Percentiles rank a stretch among this genome's conserved stretches.
These are phyloP conservation scores for Aleiodes sp. DNA, from an alignment of 1,140 invertebrate genomes.

Conservation along the genomic window DNA sequence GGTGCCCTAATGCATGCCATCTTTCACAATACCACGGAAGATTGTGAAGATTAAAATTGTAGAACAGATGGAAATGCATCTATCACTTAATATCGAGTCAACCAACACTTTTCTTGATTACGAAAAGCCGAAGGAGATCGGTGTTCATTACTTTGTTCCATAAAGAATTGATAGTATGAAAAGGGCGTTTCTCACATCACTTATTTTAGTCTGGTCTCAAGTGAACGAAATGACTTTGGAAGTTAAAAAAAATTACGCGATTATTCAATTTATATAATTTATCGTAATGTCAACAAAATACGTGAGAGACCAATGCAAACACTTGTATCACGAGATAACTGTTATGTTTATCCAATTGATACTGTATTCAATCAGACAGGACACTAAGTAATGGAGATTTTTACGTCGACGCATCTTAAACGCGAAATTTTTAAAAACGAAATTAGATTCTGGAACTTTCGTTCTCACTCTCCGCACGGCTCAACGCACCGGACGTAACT, in stretches of 20 bases:
- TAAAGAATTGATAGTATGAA: too few species aligned
- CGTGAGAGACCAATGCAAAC: constrained; percentile 23
- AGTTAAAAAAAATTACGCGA: constrained; percentile 22
- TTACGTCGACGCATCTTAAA: neutral
- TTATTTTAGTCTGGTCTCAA: too few species aligned
- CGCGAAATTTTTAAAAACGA: too few species aligned
- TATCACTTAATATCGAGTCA: neutral
- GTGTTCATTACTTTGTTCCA: neutral
- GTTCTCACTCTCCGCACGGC: constrained; percentile 47
- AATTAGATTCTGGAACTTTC: too few species aligned
- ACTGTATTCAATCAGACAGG: neutral
- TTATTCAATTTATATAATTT: constrained; percentile 38
- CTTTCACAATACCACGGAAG: neutral
- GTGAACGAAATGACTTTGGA: too few species aligned
- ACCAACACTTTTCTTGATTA: neutral
- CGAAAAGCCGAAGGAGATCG: neutral
- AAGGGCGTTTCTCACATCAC: too few species aligned
- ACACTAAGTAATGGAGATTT: neutral
- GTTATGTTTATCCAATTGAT: constrained; percentile 25
- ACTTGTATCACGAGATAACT: neutral
- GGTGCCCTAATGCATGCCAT: constrained; percentile 64
- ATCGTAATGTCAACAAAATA: constrained; percentile 16
- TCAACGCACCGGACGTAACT: constrained; percentile 60
- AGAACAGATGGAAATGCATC: neutral
- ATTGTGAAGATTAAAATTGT: neutral